Conservation (phyloP, 2,888 invertebrate genomes). For the Gisinianus flammeolus region DNA sequence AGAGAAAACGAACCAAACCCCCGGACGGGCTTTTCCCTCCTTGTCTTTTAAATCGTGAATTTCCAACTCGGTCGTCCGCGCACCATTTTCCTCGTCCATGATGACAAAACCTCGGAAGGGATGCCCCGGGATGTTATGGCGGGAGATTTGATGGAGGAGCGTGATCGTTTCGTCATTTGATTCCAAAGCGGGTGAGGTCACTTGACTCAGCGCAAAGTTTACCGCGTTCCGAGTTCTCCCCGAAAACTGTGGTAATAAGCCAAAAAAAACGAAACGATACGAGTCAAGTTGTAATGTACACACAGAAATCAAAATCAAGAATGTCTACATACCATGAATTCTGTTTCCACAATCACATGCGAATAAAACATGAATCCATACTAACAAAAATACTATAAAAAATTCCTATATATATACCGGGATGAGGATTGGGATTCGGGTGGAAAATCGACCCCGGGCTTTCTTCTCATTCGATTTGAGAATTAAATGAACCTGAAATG, state of each 20-base stretch:
- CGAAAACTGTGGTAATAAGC: no score
- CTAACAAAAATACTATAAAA: no score
- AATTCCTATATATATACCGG: no score
- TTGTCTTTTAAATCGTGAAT: background rate
- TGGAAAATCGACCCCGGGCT: background rate
- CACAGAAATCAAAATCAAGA: no score
- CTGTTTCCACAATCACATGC: no score
- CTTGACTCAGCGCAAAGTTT: constrained; percentile 1
- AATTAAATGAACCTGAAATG: constrained; percentile 36
- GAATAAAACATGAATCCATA: no score
- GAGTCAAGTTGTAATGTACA: no score
- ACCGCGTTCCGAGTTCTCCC: constrained; percentile 31
- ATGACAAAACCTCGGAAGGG: constrained; percentile 34
- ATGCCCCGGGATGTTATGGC: constrained; percentile 21
- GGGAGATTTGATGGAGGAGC: constrained; percentile 34
- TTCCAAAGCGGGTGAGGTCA: background rate
- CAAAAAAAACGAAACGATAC: no score
- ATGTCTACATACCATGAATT: no score
- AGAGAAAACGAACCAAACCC: constrained; percentile 68
- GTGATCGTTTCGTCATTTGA: constrained; percentile 25
- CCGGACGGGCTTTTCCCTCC: no score
- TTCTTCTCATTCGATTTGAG: constrained; percentile 60
- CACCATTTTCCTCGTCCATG: background rate
- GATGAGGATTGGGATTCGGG: constrained; percentile 22
- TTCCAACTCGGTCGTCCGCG: background rate